phyloP scores from a whole-genome alignment of 2,888 invertebrate species.

The Endomychus coccineus region DNA sequence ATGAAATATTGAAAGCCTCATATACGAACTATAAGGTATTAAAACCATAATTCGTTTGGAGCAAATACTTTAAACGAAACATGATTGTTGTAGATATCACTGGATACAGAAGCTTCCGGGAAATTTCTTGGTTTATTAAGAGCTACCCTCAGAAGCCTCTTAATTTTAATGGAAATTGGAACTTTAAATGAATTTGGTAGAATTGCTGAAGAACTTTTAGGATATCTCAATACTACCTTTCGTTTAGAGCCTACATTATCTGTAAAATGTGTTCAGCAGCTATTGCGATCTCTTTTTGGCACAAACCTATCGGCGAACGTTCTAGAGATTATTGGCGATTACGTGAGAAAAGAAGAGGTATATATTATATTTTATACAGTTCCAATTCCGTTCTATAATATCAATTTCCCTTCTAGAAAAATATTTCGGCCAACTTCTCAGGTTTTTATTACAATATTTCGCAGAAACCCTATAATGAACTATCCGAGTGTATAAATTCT shows the following conservation, averaged over 20 bases:
- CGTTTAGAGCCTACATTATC: slow-evolving; percentile 60
- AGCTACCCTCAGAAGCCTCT: slow-evolving; percentile 57
- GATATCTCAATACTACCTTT: slow-evolving; percentile 66
- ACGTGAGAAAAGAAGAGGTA: too few relatives aligned
- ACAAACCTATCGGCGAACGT: slow-evolving; percentile 57
- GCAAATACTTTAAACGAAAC: too few relatives aligned
- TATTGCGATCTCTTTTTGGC: slow-evolving; percentile 67
- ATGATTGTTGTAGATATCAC: slow-evolving; percentile 56
- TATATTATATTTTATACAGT: too few relatives aligned
- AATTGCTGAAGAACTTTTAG: slow-evolving; percentile 72
- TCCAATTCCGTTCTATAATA: too few relatives aligned
- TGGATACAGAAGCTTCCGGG: slow-evolving; percentile 69
- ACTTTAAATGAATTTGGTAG: slow-evolving; percentile 63
- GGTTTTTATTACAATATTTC: slow-evolving; percentile 42
- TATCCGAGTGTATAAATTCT: slow-evolving; percentile 32
- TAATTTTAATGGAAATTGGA: slow-evolving; percentile 62
- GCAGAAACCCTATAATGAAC: slow-evolving; percentile 38
- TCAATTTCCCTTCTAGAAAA: too few relatives aligned
- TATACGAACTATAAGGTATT: slow-evolving; percentile 80
- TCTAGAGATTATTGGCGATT: slow-evolving; percentile 37
- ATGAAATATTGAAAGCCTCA: slow-evolving; percentile 71
- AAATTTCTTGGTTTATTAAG: slow-evolving; percentile 62
- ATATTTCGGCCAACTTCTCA: slow-evolving; percentile 13
- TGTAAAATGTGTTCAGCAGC: slow-evolving; percentile 69
- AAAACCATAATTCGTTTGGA: too few relatives aligned